Percentiles rank a stretch among this genome's conserved stretches.
Evolutionary conservation across 2,113 vertebrate species (phyloP).

Genomic region (Labeo rohita): DNA sequence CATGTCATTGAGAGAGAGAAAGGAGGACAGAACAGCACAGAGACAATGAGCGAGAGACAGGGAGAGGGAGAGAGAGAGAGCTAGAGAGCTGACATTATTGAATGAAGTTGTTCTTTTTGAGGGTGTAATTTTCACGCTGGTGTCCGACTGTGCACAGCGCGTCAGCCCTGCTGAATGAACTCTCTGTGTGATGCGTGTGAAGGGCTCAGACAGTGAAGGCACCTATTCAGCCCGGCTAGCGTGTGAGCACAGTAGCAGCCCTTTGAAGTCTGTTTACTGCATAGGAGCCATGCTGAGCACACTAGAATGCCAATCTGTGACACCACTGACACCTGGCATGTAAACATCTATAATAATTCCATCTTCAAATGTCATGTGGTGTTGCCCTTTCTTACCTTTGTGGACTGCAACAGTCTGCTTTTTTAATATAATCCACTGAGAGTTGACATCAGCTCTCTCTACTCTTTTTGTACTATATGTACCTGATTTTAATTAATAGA

Average conservation of each 20-base stretch:
- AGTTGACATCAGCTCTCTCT: conserved; percentile 23
- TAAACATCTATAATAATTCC: conserved; percentile 74
- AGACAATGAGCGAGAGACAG: conserved; percentile 17
- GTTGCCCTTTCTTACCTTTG: conserved; percentile 75
- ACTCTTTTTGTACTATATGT: not conserved
- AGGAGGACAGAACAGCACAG: conserved; percentile 24
- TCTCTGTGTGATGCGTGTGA: conserved; percentile 51
- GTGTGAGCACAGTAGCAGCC: conserved; percentile 55
- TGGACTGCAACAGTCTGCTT: conserved; percentile 29
- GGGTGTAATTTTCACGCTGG: conserved; percentile 45
- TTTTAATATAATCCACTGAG: conserved; percentile 37
- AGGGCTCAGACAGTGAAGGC: conserved; percentile 43
- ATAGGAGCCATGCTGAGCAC: conserved; percentile 74
- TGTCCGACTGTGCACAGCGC: conserved; percentile 49
- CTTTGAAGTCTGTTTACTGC: conserved; percentile 81
- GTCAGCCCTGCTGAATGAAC: conserved; percentile 33
- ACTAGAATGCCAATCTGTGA: conserved; percentile 78
- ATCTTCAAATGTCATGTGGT: conserved; percentile 69
- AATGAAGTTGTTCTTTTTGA: conserved; percentile 56
- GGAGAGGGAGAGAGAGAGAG: conserved; percentile 2
- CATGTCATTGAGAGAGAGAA: conserved; percentile 17
- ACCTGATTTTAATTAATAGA: not conserved
- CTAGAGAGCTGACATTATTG: conserved; percentile 57
- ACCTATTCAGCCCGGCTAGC: conserved; percentile 51
- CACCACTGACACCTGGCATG: conserved; percentile 81